phyloP scores from a whole-genome alignment of 2,113 vertebrate species.

The Lates calcarifer region DNA sequence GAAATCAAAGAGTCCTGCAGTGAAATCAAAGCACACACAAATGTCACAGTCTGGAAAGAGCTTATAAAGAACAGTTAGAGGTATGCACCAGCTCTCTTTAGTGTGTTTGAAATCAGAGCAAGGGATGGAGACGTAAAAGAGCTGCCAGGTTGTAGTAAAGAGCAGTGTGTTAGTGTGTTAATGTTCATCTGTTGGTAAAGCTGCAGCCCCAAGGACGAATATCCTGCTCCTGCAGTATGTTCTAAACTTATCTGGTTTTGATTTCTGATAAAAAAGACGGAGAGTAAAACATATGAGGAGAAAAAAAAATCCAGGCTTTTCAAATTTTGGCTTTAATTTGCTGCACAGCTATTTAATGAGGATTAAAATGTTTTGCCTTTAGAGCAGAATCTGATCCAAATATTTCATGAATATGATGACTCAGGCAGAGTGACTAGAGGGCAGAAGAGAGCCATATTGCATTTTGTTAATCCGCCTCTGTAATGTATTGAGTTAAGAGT shows the following conservation, averaged over 20 bases:
- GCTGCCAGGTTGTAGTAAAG: slow-evolving; percentile 70
- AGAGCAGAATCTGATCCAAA: slow-evolving; percentile 45
- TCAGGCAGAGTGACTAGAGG: slow-evolving; percentile 63
- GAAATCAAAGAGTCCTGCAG: slow-evolving; percentile 64
- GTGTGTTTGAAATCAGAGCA: slow-evolving; percentile 73
- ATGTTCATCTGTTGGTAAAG: slow-evolving; percentile 47
- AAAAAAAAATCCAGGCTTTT: slow-evolving; percentile 23
- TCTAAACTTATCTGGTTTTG: slow-evolving; percentile 51
- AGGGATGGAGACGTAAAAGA: slow-evolving; percentile 60
- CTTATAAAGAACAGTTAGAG: slow-evolving; percentile 38
- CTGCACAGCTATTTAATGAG: slow-evolving; percentile 63
- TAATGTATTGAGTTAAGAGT: slow-evolving; percentile 22
- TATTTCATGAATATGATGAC: slow-evolving; percentile 38
- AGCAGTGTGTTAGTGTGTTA: slow-evolving; percentile 52
- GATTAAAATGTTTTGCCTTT: slow-evolving; percentile 59
- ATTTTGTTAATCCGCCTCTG: slow-evolving; percentile 22
- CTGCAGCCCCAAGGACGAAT: neutral
- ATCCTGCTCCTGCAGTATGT: slow-evolving; percentile 5
- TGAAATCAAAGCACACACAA: slow-evolving; percentile 75
- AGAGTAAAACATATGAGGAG: slow-evolving; percentile 30
- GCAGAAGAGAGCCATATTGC: slow-evolving; percentile 77
- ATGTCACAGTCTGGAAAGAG: slow-evolving; percentile 72
- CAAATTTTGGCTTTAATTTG: slow-evolving; percentile 59
- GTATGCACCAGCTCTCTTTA: slow-evolving; percentile 61
- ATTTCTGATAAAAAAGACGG: slow-evolving; percentile 41